These are phyloP conservation scores for Gandaritis pyraliata DNA, from an alignment of 2,888 invertebrate species.

Conservation along the genomic window DNA sequence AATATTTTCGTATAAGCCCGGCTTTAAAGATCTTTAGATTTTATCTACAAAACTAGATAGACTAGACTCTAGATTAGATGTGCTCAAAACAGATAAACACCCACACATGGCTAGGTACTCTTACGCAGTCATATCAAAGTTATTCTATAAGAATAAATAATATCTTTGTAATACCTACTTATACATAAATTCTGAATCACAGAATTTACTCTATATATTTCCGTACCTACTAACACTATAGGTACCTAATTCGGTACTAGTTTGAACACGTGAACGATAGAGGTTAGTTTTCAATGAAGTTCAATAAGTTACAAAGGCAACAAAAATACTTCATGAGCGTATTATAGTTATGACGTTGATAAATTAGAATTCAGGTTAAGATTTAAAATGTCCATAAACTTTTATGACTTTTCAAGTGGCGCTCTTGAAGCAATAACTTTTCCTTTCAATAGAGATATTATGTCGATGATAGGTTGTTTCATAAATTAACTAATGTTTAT, in stretches of 20 bases:
- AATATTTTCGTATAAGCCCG: conserved; percentile 37
- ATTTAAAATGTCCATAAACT: conserved; percentile 37
- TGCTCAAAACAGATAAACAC: no score
- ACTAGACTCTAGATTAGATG: not conserved
- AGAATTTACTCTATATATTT: no score
- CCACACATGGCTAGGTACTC: no score
- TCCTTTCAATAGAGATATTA: conserved; percentile 40
- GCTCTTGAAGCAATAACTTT: conserved; percentile 41
- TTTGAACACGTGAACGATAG: no score
- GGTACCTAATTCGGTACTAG: no score
- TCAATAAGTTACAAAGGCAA: no score
- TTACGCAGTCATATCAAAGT: no score
- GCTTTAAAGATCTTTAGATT: conserved; percentile 12
- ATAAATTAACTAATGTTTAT: conserved; percentile 19
- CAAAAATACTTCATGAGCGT: conserved; percentile 9
- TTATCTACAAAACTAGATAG: conserved; percentile 7
- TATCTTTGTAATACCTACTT: no score
- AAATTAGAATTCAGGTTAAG: conserved; percentile 35
- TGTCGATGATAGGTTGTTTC: conserved; percentile 27
- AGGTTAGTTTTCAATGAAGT: no score
- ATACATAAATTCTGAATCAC: no score
- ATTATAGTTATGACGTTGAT: conserved; percentile 18
- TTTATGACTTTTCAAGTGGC: conserved; percentile 39
- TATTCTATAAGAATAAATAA: no score
- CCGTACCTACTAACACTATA: no score